Conservation (phyloP, 2,797 vertebrate genomes). For the Enteromius treurensis region DNA sequence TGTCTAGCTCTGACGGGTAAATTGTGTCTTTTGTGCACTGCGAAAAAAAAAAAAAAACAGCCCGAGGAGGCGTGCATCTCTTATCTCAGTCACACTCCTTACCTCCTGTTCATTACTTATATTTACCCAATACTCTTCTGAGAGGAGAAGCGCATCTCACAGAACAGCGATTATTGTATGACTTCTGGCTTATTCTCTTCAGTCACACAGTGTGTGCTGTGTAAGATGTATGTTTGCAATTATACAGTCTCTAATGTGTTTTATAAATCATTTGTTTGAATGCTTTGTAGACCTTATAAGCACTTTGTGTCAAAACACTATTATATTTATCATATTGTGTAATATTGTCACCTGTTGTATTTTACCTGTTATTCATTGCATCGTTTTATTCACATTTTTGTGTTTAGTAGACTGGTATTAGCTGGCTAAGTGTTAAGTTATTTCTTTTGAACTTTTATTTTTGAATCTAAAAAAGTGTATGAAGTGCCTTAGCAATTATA, state of each 20-base stretch:
- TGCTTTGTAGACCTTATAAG: neutral
- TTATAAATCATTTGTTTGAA: constrained; percentile 10
- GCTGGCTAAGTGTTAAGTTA: too few relatives aligned
- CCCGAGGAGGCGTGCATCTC: constrained; percentile 28
- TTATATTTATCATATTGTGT: neutral
- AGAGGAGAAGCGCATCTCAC: neutral
- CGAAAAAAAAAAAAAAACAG: constrained; percentile 5
- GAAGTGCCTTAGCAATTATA: neutral
- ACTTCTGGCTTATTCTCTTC: constrained; percentile 20
- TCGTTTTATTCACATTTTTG: neutral
- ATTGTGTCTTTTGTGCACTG: constrained; percentile 48
- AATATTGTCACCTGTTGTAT: neutral
- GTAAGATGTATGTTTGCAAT: constrained; percentile 24
- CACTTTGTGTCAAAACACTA: neutral
- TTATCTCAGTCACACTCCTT: constrained; percentile 44
- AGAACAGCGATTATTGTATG: neutral
- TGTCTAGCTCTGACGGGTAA: constrained; percentile 50
- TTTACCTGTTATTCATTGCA: neutral
- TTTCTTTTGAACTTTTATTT: too few relatives aligned
- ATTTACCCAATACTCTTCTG: constrained; percentile 30
- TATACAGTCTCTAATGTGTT: constrained; percentile 16
- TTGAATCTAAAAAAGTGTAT: too few relatives aligned
- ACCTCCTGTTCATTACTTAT: constrained; percentile 48
- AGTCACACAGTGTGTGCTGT: constrained; percentile 16
- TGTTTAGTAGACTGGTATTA: neutral